Evolutionary conservation across 2,797 vertebrate genomes (phyloP).

Genomic region (Streptopelia turtur): DNA sequence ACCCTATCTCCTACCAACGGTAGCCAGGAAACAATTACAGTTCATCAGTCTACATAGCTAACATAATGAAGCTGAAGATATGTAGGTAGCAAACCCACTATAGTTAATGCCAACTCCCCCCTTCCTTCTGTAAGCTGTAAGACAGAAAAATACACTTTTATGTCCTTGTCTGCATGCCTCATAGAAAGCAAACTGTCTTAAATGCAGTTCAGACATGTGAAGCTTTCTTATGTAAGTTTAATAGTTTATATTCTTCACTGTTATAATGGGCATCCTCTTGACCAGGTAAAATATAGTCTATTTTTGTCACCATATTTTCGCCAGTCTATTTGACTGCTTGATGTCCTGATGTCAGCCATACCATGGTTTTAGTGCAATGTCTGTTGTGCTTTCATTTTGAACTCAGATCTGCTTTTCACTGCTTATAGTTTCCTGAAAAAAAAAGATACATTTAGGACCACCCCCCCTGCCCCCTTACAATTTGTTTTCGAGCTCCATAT

Average conservation of each 20-base stretch:
- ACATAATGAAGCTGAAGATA: background rate
- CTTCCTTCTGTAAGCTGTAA: background rate
- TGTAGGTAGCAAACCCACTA: background rate
- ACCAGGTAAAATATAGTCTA: background rate
- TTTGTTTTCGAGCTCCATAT: background rate
- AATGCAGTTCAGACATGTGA: background rate
- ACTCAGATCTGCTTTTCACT: background rate
- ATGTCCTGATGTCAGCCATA: background rate
- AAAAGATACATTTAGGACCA: background rate
- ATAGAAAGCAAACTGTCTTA: background rate
- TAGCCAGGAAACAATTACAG: slow-evolving; percentile 54
- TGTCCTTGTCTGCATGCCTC: background rate
- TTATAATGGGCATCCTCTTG: background rate
- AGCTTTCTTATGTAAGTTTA: background rate
- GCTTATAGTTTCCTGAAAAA: background rate
- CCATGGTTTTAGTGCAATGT: background rate
- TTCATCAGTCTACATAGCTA: slow-evolving; percentile 14
- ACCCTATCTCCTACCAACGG: background rate
- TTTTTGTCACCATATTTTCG: background rate
- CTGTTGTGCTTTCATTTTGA: background rate
- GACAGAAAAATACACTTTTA: background rate
- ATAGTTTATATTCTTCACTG: background rate
- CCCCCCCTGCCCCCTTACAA: background rate
- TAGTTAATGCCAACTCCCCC: background rate
- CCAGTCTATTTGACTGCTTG: background rate